Conservation (phyloP, 2,113 vertebrate genomes). For the Bagarius yarrelli region DNA sequence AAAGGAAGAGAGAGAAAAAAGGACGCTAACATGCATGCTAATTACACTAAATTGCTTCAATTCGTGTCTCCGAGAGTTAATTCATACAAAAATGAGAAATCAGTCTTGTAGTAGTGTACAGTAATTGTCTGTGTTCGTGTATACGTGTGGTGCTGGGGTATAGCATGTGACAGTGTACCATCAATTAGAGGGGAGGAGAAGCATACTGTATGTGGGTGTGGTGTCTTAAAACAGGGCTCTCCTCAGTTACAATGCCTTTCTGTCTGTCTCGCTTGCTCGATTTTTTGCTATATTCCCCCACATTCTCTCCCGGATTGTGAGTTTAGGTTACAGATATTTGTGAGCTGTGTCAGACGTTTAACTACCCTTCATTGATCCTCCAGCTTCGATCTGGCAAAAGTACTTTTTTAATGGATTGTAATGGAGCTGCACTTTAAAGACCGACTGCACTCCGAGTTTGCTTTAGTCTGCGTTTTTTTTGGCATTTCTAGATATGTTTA, state of each 20-base stretch:
- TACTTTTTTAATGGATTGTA: conserved; percentile 72
- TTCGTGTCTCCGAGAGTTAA: conserved; percentile 40
- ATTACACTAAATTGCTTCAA: conserved; percentile 35
- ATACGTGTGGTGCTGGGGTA: conserved; percentile 13
- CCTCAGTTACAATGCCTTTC: conserved; percentile 31
- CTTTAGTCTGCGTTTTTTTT: conserved; percentile 42
- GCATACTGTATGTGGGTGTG: conserved; percentile 17
- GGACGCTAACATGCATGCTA: conserved; percentile 27
- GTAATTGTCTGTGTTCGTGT: conserved; percentile 43
- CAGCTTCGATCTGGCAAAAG: conserved; percentile 66
- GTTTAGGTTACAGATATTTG: conserved; percentile 73
- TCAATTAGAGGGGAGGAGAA: conserved; percentile 32
- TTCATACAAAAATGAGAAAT: conserved; percentile 49
- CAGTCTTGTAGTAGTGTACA: conserved; percentile 31
- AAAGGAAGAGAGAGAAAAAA: conserved; percentile 16
- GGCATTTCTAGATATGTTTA: conserved; percentile 1
- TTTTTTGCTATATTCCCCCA: conserved; percentile 16
- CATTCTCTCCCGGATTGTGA: conserved; percentile 52
- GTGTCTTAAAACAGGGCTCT: conserved; percentile 26
- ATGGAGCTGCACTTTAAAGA: conserved; percentile 70
- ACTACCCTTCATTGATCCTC: conserved; percentile 72
- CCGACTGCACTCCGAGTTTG: conserved; percentile 51
- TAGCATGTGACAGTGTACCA: conserved; percentile 12
- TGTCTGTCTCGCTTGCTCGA: conserved; percentile 15
- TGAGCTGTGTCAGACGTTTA: conserved; percentile 72